Conservation (phyloP, 2,113 vertebrate species). For the Nestor notabilis region DNA sequence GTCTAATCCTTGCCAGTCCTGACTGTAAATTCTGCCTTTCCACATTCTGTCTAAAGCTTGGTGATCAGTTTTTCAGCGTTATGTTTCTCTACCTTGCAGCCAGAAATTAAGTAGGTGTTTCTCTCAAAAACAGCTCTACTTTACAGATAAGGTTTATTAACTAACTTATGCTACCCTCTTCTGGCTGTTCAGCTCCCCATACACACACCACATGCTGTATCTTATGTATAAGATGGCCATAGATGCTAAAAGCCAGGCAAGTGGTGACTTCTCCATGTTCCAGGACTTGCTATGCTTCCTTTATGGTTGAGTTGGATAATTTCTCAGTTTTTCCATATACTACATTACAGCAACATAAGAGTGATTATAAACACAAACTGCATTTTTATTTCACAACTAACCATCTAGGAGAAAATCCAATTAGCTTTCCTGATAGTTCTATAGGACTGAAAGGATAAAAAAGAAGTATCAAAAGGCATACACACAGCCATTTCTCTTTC, state of each 20-base stretch:
- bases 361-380: not conserved
- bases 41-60: not conserved
- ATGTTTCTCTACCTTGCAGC: not conserved
- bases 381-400: not conserved
- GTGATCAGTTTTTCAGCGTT: not conserved
- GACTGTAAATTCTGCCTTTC: not conserved
- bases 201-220: too few relatives aligned
- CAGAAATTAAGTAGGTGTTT: not conserved
- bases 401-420: not conserved
- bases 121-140: not conserved
- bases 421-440: not conserved
- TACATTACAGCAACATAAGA: not conserved
- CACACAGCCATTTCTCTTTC: not conserved
- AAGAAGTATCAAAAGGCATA: not conserved
- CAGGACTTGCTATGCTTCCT: not conserved
- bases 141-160: not conserved
- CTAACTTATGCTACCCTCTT: constrained; percentile 53
- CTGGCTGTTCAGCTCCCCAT: constrained; percentile 26
- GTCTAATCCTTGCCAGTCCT: not conserved
- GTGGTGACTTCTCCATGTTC: not conserved
- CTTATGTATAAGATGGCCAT: not conserved
- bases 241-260: not conserved
- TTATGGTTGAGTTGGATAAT: not conserved
- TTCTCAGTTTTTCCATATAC: not conserved
- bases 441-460: not conserved